Percentiles rank a stretch among this genome's conserved stretches.
Evolutionary conservation across 1,140 invertebrate genomes (phyloP).

Genomic region (Papilio machaon): DNA sequence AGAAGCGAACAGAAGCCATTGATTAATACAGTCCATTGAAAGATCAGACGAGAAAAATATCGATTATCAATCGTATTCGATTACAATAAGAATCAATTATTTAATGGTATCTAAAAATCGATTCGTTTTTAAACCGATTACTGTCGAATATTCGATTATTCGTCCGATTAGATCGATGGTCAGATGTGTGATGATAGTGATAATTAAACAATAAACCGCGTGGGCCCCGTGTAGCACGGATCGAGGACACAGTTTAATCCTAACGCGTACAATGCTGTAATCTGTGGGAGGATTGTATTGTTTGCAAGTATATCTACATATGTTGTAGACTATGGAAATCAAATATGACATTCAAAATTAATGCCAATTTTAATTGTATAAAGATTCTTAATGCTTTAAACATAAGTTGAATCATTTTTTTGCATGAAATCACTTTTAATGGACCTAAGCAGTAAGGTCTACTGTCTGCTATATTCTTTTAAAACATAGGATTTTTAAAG

Average conservation of each 20-base stretch:
- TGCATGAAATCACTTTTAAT: no score
- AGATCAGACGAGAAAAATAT: constrained; percentile 1
- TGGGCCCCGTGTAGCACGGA: constrained; percentile 47
- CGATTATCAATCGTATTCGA: not conserved
- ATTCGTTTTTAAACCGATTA: constrained; percentile 62
- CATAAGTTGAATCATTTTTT: not conserved
- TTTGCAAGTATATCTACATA: constrained; percentile 2
- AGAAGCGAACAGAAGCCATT: constrained; percentile 40
- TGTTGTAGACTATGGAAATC: not conserved
- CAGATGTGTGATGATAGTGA: constrained; percentile 57
- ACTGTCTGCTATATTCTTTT: not conserved
- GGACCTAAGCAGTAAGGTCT: no score
- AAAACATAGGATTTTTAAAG: not conserved
- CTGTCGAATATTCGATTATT: constrained; percentile 56
- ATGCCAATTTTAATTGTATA: not conserved
- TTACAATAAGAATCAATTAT: constrained; percentile 16
- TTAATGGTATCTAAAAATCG: constrained; percentile 44
- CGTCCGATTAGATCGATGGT: constrained; percentile 60
- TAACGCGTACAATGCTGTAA: constrained; percentile 9
- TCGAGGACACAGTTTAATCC: constrained; percentile 33
- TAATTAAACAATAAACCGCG: constrained; percentile 63
- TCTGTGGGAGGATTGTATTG: constrained; percentile 23
- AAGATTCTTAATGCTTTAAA: no score
- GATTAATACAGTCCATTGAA: constrained; percentile 19
- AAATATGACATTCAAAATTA: not conserved